Base-by-base conservation (phyloP, 2,113 vertebrate species). In the Dissostichus mawsoni region DNA sequence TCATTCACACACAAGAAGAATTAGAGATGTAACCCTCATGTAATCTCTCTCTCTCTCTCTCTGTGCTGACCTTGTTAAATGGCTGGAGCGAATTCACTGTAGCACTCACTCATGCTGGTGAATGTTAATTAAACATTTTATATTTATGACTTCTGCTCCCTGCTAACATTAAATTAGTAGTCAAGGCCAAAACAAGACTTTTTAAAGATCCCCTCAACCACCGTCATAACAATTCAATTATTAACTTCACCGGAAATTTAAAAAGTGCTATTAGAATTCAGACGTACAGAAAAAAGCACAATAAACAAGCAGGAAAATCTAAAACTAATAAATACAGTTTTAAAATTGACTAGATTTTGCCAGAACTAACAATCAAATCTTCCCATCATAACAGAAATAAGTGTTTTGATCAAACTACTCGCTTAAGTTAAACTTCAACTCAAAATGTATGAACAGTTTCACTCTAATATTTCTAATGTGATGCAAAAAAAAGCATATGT, bases 111-210 rank as follows among this genome's bases (percentile, higher is more conserved):
- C 80, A 80, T 91, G 82, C 10, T 47, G 18, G 3, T 67, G 73
- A 82, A 88, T 88, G 81, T 64, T 1, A 74, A 85, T 81, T 58
- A 8, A 77, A 45, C 18, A 33, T 69, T 69, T 63, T 3, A 45
- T 69, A 44, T 62, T 73, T 50, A 76, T 82, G 57, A 86, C 41
- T 73, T 83, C 10, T 45, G 10, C 45, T 52, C 66, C 1, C 29
- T 71, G 53, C 76, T 63, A 18, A 36, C 6, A 44, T 52, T 13
- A 48, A 81, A 56, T 1, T 0, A 36, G 36, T 2, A 2, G 1
- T 62, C 59, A 63, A 13, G 52, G 20, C 45, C 1, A 3, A 11
- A 4, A 65, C 41, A 63, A 71, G 17, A 58, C 13, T 18, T 20
- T 51, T 13, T 18, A 1, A 41, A 48, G n/a, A 33, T 41, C 51